Evolutionary conservation across 2,113 vertebrate genomes (phyloP).

Genomic region (Platichthys flesus): DNA sequence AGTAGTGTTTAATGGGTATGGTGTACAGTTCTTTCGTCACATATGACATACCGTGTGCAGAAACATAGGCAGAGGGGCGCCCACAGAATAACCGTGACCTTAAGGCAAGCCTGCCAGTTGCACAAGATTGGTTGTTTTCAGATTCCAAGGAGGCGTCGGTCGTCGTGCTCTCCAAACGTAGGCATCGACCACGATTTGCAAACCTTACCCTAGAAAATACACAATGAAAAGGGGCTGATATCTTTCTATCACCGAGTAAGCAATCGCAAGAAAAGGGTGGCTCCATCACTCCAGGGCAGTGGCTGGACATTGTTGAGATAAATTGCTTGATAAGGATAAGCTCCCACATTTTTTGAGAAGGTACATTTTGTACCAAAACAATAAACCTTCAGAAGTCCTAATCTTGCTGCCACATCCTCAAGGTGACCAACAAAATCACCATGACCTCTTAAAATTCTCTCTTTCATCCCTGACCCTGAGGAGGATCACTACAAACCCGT

Average conservation of each 20-base stretch:
- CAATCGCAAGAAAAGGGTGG: neutral
- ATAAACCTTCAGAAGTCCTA: no score
- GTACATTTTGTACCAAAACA: no score
- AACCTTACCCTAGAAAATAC: neutral
- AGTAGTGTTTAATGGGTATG: neutral
- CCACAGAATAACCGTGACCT: neutral
- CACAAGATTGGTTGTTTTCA: slow-evolving; percentile 30
- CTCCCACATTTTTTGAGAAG: neutral
- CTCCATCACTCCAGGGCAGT: neutral
- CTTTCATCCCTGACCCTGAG: no score
- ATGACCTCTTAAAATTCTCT: no score
- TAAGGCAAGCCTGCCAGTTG: slow-evolving; percentile 1
- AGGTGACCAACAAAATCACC: no score
- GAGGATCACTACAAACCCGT: no score
- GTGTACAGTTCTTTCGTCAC: slow-evolving; percentile 12
- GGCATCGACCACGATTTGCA: neutral
- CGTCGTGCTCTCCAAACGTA: neutral
- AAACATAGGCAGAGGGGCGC: neutral
- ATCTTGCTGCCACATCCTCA: no score
- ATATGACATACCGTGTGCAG: slow-evolving; percentile 5
- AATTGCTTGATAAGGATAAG: neutral
- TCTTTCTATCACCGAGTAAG: neutral
- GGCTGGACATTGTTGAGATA: neutral
- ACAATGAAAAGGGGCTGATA: neutral
- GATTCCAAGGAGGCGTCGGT: neutral